A percentile compares a stretch with the other conserved stretches of the same genome.
These are phyloP conservation scores for Eristalis intricaria DNA, from an alignment of 2,888 invertebrate genomes.

Conservation along the genomic window DNA sequence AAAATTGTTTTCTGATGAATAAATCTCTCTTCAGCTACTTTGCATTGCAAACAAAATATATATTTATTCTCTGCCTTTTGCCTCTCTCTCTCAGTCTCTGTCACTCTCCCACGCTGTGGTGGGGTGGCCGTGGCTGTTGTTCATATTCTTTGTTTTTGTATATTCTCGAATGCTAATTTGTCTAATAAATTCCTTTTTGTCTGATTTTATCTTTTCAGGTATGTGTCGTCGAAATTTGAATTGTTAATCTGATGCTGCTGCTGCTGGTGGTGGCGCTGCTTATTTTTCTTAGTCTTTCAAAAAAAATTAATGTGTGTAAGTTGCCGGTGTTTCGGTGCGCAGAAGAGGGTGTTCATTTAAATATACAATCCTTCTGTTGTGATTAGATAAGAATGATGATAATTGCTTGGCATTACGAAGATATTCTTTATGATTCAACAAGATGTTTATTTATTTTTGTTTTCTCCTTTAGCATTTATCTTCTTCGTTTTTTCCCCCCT, in stretches of 20 bases:
- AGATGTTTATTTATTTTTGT: not conserved
- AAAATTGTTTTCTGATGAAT: constrained; percentile 62
- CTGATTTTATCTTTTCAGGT: constrained; percentile 65
- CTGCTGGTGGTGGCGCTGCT: not conserved
- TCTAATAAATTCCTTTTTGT: constrained; percentile 55
- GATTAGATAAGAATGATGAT: constrained; percentile 56
- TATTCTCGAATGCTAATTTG: constrained; percentile 61
- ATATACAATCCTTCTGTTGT: constrained; percentile 42
- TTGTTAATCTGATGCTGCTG: constrained; percentile 58
- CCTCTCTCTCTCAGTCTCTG: too few species aligned
- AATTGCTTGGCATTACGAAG: constrained; percentile 54
- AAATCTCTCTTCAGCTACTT: constrained; percentile 62
- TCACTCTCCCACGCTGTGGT: too few species aligned
- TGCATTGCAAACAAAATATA: constrained; percentile 57
- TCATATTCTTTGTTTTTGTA: not conserved
- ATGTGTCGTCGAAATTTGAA: constrained; percentile 62
- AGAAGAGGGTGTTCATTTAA: constrained; percentile 4
- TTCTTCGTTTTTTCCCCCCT: not conserved
- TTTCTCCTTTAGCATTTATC: not conserved
- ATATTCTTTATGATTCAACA: constrained; percentile 45
- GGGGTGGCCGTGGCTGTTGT: not conserved
- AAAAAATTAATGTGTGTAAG: constrained; percentile 56
- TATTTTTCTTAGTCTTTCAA: not conserved
- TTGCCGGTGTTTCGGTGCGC: constrained; percentile 31
- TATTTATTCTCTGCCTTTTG: too few species aligned